Evolutionary conservation across 2,113 vertebrate species (phyloP).

Genomic region (Pionites leucogaster): DNA sequence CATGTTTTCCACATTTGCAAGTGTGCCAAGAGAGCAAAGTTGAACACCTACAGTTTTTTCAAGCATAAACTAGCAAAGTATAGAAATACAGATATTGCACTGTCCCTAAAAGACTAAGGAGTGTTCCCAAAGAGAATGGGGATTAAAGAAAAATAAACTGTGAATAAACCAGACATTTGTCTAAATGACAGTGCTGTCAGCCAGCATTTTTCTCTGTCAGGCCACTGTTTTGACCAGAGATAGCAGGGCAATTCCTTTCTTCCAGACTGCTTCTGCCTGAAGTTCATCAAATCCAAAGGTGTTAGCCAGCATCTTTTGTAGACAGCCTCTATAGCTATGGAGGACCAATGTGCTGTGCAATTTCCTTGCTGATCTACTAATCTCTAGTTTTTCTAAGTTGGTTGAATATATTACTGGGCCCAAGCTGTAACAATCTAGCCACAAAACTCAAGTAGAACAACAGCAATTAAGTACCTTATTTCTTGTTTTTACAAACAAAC

Average conservation of each 20-base stretch:
- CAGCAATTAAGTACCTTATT: background rate
- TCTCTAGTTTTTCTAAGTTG: background rate
- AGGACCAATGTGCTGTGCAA: background rate
- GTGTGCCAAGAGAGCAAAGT: background rate
- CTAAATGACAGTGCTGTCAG: background rate
- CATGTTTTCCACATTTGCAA: background rate
- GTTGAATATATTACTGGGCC: background rate
- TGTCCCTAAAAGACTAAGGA: background rate
- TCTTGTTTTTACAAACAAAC: background rate
- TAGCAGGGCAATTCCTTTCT: background rate
- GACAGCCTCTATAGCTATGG: background rate
- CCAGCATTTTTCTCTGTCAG: background rate
- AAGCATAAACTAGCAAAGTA: background rate
- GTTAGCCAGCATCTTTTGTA: background rate
- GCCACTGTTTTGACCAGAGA: background rate
- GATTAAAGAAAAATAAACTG: background rate
- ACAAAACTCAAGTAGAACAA: background rate
- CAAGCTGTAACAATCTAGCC: background rate
- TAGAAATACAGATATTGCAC: background rate
- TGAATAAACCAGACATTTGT: background rate
- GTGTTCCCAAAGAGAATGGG: background rate
- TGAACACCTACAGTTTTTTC: background rate
- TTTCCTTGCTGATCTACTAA: background rate
- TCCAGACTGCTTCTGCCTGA: background rate
- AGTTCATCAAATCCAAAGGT: background rate